Conservation (phyloP, 2,113 vertebrate species). For the Aleadryas rufinucha region DNA sequence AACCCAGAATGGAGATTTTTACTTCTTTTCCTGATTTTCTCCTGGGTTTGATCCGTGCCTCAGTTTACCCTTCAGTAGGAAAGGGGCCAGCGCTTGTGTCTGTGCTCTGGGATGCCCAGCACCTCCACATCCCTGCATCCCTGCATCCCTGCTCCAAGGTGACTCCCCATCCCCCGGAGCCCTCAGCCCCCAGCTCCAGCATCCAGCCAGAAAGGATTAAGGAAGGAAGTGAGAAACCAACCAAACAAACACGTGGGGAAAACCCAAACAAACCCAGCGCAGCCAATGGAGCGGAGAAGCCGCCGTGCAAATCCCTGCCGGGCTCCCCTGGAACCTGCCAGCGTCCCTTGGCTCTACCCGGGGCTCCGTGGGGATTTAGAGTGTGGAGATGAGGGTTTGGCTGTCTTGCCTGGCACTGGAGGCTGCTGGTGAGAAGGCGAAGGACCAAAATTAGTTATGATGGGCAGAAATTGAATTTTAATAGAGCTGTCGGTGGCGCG, state of each 20-base stretch:
- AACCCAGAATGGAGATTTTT: not conserved
- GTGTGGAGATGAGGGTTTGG: not conserved
- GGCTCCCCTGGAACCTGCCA: not conserved
- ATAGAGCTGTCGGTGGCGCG: slow-evolving; percentile 75
- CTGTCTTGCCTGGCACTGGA: slow-evolving; percentile 39
- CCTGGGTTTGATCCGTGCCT: not conserved
- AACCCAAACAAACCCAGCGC: slow-evolving; percentile 20
- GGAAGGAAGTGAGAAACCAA: not conserved
- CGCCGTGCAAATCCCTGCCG: not conserved
- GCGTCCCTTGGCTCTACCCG: not conserved
- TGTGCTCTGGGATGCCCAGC: fast-evolving
- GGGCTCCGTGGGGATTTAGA: not conserved
- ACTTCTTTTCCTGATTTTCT: not conserved
- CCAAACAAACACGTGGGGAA: not conserved
- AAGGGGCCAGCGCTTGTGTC: fast-evolving
- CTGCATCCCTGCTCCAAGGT: not conserved
- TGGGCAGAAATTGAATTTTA: slow-evolving; percentile 79
- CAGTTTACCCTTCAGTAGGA: not conserved
- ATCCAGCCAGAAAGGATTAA: slow-evolving; percentile 29
- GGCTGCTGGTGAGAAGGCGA: slow-evolving; percentile 36
- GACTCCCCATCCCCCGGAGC: not conserved
- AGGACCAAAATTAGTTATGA: slow-evolving; percentile 66
- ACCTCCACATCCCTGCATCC: not conserved
- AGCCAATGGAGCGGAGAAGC: not conserved
- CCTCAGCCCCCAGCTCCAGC: not conserved